These are phyloP conservation scores for Sylvia borin DNA, from an alignment of 2,797 vertebrate species.

Conservation along the genomic window DNA sequence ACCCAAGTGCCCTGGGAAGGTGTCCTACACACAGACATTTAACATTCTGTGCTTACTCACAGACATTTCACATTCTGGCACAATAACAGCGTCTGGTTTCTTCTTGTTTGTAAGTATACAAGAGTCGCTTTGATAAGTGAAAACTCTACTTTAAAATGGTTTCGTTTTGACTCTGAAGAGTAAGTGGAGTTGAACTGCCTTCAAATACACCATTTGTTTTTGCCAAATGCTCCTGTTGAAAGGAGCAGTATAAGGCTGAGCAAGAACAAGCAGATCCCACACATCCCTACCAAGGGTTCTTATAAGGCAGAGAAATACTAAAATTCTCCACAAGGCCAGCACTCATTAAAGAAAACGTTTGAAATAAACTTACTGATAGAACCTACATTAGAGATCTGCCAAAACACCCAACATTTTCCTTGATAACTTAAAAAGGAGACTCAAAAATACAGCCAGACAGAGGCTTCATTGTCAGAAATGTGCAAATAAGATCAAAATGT, in stretches of 20 bases:
- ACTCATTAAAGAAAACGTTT: constrained; percentile 16
- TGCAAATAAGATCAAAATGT: not conserved
- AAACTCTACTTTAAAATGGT: not conserved
- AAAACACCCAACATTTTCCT: constrained; percentile 20
- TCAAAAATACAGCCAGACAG: constrained; percentile 11
- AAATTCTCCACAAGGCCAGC: not conserved
- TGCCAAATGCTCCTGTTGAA: not conserved
- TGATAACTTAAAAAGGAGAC: not conserved
- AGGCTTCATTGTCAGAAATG: constrained; percentile 9
- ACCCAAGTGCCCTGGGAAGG: not conserved
- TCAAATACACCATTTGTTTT: not conserved
- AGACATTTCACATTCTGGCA: not conserved
- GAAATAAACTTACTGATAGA: constrained; percentile 42
- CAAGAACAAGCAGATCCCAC: not conserved
- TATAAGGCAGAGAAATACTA: constrained; percentile 4
- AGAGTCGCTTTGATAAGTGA: not conserved
- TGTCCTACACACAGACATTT: not conserved
- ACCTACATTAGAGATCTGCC: constrained; percentile 19
- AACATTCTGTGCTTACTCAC: not conserved
- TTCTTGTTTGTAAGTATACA: not conserved
- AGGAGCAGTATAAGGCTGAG: not conserved
- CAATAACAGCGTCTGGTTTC: not conserved
- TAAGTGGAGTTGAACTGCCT: not conserved
- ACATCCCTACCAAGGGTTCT: not conserved
- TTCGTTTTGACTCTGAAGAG: not conserved